Base-by-base conservation (phyloP, 2,888 invertebrate genomes). In the Anarsia innoxiella region DNA sequence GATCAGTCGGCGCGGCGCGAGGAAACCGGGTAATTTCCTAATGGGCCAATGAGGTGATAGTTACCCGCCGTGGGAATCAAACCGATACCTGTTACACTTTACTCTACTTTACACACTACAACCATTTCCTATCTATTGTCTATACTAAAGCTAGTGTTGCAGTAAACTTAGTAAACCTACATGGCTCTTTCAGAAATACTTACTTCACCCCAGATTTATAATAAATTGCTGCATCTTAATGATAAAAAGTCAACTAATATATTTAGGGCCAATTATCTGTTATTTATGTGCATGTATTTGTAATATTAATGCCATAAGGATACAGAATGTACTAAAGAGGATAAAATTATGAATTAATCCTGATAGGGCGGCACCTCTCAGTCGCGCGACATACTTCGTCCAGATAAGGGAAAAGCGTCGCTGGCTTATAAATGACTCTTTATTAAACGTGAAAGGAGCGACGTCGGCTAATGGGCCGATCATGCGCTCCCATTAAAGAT, bases 401-500 rank as follows among this genome's bases (percentile, higher is more conserved):
- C 76, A 74, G 83, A 84, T 84, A 83, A 84, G 84, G 75, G 79
- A 77, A 76, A 82, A 77, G 78, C 82, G 70, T 73, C 72, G 71
- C 76, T 64, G 72, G 74, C 77, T 83, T 84, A 84, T 84, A 84
- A 84, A 84, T 84, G 79, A 80, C 79, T 83, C 80, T 83, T 84
- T 84, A 84, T 84, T 84, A 84, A 83, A 84, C 77, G 79, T 82
- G 83, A 82, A 80, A 82, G 82, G 80, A 84, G 66, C 77, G 78
- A 74, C 76, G 79, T 69, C 76, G 77, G 80, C 82, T 84, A 84
- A 84, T 84, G 84, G 84, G 76, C 75, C 78, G 82, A 83, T 84
- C 84, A 84, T 84, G 84, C 83, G 83, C 83, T 80, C 82, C 82
- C 83, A 84, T 84, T 84, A 83, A 80, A 80, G 75, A 84, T 84